Evolutionary conservation across 2,797 vertebrate species (phyloP), one percentile per base, ranked within the genome.

Genomic region (Spinus pinus): DNA sequence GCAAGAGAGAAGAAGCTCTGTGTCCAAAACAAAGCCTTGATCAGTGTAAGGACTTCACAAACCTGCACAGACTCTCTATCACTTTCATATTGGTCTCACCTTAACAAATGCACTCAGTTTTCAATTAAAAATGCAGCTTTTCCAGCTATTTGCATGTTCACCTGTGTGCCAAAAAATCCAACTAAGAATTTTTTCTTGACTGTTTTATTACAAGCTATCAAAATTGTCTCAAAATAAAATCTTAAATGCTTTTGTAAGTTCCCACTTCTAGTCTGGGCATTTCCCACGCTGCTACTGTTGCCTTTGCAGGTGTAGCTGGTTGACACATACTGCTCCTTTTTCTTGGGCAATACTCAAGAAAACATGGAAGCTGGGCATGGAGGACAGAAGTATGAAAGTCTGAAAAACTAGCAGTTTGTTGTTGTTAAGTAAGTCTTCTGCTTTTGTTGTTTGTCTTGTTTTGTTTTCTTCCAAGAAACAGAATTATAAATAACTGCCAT

Each of bases 291-390:
- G 10, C 12, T 64, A 1, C 39, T 17, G 1, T 24, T 67, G 41
- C 31, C 22, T 46, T 30, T 2, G 1, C 23, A 42, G 28, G 12
- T 49, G 3, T 33, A 53, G 74, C 30, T 25, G 2, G 4, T 41
- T 70, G 22, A 39, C 39, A 35, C 0, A 5, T 28, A 20, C 27
- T 78, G 28, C 35, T 81, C 37, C 7, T 25, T 1, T 28, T 50
- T 73, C 37, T 35, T 17, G 11, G 16, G 3, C 39, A 72, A 11
- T 65, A 30, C 9, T 72, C 10, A 61, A 31, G 12, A 53, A 74
- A 82, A 79, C 0, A 0, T 25, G 72, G 35, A 69, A 61, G 25
- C 46, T 85, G 16, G 24, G 4, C 27, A 19, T 14, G 12, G 18
- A 77, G 44, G 15, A 62, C 30, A 35, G 39, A 81, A 51, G 58